Percentiles rank a stretch among this genome's conserved stretches.
Evolutionary conservation across 2,797 vertebrate genomes (phyloP).

Genomic region (Epinephelus coioides): DNA sequence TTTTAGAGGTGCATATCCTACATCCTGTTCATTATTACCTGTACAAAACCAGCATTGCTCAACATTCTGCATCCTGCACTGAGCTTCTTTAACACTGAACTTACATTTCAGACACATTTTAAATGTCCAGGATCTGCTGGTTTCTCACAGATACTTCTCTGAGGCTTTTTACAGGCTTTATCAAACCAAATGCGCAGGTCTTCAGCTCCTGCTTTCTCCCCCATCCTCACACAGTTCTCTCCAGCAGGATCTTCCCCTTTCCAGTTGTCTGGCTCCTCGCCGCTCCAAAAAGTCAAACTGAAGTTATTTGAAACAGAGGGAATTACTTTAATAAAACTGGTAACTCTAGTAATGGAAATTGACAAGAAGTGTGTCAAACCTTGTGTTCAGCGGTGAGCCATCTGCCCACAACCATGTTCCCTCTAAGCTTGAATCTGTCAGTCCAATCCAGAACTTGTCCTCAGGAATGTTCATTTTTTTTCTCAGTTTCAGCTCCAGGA

Average conservation of each 20-base stretch:
- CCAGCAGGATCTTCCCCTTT: fast-evolving
- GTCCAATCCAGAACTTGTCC: slow-evolving; percentile 76
- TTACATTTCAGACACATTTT: neutral
- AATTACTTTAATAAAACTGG: neutral
- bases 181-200: slow-evolving; percentile 46
- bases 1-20: too few species aligned
- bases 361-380: slow-evolving; percentile 32
- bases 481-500: neutral
- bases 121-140: fast-evolving
- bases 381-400: neutral
- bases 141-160: slow-evolving; percentile 57
- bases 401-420: slow-evolving; percentile 67
- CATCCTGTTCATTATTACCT: too few species aligned
- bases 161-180: fast-evolving
- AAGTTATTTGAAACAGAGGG: neutral
- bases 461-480: fast-evolving
- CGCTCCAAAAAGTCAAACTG: neutral
- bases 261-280: neutral
- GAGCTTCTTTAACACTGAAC: neutral
- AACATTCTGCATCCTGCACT: neutral
- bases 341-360: neutral
- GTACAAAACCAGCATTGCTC: neutral
- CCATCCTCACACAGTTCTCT: slow-evolving; percentile 59
- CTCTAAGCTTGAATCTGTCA: slow-evolving; percentile 61
- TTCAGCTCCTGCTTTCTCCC: fast-evolving